phyloP scores from a whole-genome alignment of 2,888 invertebrate genomes.

The Mythimna albipuncta region DNA sequence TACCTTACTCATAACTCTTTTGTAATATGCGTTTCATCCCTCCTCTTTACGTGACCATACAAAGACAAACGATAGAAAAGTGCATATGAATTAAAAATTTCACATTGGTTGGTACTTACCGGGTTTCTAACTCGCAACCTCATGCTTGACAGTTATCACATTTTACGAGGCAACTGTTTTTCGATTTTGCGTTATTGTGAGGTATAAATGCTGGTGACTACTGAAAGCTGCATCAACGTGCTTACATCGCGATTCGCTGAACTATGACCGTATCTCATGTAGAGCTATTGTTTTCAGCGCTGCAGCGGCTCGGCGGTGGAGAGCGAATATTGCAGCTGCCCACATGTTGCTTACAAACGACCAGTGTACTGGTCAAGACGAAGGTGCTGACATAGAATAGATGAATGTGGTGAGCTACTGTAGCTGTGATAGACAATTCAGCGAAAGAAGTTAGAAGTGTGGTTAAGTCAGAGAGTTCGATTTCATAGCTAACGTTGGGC shows the following conservation, averaged over 20 bases:
- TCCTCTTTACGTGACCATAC: no score
- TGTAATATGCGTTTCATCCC: no score
- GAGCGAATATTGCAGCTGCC: conserved; percentile 53
- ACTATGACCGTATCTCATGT: conserved; percentile 56
- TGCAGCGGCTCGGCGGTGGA: conserved; percentile 15
- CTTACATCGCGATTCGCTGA: conserved; percentile 50
- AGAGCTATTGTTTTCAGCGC: conserved; percentile 56
- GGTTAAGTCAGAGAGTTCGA: no score
- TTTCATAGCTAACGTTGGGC: not conserved
- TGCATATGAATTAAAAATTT: no score
- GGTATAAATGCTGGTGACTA: not conserved
- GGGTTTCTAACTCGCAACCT: no score
- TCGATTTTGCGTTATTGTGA: not conserved
- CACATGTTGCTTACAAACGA: conserved; percentile 61
- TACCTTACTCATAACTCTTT: no score
- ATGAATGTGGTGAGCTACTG: conserved; percentile 5
- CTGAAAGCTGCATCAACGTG: conserved; percentile 42
- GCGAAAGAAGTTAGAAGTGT: not conserved
- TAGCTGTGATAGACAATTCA: not conserved
- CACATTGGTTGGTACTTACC: no score
- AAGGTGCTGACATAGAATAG: conserved; percentile 16
- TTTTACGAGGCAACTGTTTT: not conserved
- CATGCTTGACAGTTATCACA: no score
- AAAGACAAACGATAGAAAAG: no score
- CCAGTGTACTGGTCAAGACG: conserved; percentile 33